Evolutionary conservation across 2,113 vertebrate species (phyloP), one percentile per base, ranked within the genome.

Genomic region (Protomyctophum bolini): DNA sequence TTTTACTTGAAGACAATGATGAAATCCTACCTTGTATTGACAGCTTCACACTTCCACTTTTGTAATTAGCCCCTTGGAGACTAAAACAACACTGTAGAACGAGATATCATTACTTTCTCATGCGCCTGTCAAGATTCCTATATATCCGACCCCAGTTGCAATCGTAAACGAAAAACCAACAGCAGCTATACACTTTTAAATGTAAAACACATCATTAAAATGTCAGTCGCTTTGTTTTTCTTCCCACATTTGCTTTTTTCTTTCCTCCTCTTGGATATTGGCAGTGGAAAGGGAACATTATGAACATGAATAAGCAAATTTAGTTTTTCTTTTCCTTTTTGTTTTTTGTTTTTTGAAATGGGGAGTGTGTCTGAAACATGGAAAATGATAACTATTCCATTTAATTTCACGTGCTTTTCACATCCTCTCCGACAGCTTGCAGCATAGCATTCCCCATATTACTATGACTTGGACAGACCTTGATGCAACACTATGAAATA

Each of bases 1-100:
- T 57, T 80, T 82, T 64, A 66, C 69, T 72, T 58, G 75, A 74
- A 59, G 28, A 49, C 60, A 58, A 54, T 60, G 9, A 65, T 72
- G 74, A 82, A 68, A 72, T 83, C 63, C 77, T 58, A 47, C 45
- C 59, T 75, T 77, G 79, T 76, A 78, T 76, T 84, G 83, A 84
- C 84, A 91, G 80, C 77, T 45, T 83, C 76, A 73, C 76, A 67
- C 81, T 80, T 84, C 60, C 67, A 66, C 76, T 72, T 80, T 83
- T 82, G 84, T 92, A 92, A 93, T 94, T 91, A 91, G 87, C 65
- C 78, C 91, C 91, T 86, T 58, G 12, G 91, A 92, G 92, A 87
- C 77, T 48, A 33, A 84, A 80, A 86, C 76, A 86, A 79, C 70
- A 52, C 28, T 61, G 75, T 29, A 56, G 72, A 86, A 79, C 58